phyloP scores from a whole-genome alignment of 2,888 invertebrate species.

The Tyria jacobaeae region DNA sequence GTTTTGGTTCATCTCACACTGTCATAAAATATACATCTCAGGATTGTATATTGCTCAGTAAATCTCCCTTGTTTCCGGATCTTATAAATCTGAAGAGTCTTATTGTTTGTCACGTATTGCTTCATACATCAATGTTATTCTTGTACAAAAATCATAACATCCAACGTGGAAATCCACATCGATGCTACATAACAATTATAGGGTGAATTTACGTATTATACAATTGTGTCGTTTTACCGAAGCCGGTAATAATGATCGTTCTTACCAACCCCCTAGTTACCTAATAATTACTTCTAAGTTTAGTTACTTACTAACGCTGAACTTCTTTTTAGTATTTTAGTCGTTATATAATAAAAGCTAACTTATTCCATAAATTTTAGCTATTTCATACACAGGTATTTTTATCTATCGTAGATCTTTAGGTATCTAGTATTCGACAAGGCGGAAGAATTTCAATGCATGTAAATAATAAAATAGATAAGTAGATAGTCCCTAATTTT shows the following conservation, averaged over 20 bases:
- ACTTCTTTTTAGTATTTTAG: conserved; percentile 23
- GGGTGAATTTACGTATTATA: neutral
- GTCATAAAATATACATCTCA: conserved; percentile 15
- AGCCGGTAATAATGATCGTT: conserved; percentile 30
- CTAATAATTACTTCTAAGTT: conserved; percentile 17
- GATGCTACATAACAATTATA: neutral
- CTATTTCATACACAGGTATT: no score
- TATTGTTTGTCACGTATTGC: conserved; percentile 1
- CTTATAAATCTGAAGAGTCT: conserved; percentile 24
- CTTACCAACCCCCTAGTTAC: conserved; percentile 15
- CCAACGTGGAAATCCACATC: neutral
- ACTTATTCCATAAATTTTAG: no score
- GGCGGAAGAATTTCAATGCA: no score
- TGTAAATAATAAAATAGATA: no score
- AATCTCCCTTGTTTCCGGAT: conserved; percentile 29
- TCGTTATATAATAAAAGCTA: neutral
- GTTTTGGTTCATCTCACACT: conserved; percentile 9
- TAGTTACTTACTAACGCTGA: conserved; percentile 15
- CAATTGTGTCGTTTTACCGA: conserved; percentile 24
- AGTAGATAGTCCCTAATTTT: no score
- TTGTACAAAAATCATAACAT: conserved; percentile 1
- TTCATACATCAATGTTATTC: neutral
- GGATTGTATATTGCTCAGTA: conserved; percentile 8
- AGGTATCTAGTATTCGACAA: no score
- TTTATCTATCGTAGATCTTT: no score